phyloP scores from a whole-genome alignment of 1,140 invertebrate species.

The Goniozus legneri region DNA sequence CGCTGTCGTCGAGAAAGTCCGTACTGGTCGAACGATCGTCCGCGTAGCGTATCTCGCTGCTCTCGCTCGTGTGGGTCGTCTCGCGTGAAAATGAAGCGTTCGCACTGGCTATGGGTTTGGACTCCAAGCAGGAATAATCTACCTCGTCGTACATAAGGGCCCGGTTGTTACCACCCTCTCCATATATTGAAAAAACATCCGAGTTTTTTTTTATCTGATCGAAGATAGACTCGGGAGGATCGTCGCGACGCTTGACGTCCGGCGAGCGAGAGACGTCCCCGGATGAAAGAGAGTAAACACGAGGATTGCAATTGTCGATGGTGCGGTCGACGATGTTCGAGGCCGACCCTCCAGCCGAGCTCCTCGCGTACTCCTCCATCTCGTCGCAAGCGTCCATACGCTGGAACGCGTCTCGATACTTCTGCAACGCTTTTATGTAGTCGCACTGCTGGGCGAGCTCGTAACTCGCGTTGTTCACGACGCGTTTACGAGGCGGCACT shows the following conservation, averaged over 20 bases:
- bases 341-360: constrained; percentile 15
- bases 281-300: not conserved
- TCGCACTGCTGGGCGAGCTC: constrained; percentile 48
- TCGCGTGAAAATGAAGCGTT: constrained; percentile 11
- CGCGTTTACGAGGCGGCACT: constrained; percentile 12
- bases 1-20: no score
- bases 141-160: constrained; percentile 40
- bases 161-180: constrained; percentile 31
- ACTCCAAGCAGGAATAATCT: constrained; percentile 49
- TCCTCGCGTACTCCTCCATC: constrained; percentile 31
- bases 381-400: constrained; percentile 49
- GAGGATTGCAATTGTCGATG: not conserved
- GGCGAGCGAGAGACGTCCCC: constrained; percentile 25
- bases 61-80: not conserved
- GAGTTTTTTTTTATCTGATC: constrained; percentile 55
- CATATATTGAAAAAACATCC: constrained; percentile 48
- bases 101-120: constrained; percentile 39
- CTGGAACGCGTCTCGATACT: constrained; percentile 23
- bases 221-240: constrained; percentile 25
- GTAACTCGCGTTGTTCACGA: constrained; percentile 49
- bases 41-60: no score
- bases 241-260: constrained; percentile 11
- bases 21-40: no score
- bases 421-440: constrained; percentile 32
- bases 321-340: constrained; percentile 17